Conservation (phyloP, 2,888 invertebrate species). For the Lasioglossum zephyrum region DNA sequence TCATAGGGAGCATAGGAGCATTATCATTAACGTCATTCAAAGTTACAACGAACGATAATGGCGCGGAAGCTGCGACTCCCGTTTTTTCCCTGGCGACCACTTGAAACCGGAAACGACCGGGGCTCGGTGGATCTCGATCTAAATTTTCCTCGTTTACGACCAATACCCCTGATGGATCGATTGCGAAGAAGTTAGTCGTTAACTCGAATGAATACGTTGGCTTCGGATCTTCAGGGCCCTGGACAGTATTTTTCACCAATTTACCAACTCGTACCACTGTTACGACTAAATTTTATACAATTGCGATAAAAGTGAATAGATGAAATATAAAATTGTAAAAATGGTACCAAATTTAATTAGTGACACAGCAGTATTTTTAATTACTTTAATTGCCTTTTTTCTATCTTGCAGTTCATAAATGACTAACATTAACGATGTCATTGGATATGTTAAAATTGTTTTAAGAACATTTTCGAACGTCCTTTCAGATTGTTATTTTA, state of each 20-base stretch:
- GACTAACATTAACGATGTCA: too few relatives aligned
- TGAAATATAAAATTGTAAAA: background rate
- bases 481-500: background rate
- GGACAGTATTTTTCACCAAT: slow-evolving; percentile 64
- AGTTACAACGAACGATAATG: slow-evolving; percentile 91
- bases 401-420: background rate
- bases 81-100: slow-evolving; percentile 93
- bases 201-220: slow-evolving; percentile 93
- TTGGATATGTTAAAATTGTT: background rate
- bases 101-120: slow-evolving; percentile 94
- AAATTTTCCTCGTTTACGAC: slow-evolving; percentile 93
- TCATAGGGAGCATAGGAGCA: slow-evolving; percentile 91
- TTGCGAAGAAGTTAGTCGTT: slow-evolving; percentile 93
- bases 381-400: background rate
- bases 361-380: background rate
- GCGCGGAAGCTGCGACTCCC: slow-evolving; percentile 92
- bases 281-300: background rate
- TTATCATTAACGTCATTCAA: slow-evolving; percentile 95
- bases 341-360: background rate
- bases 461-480: background rate
- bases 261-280: background rate
- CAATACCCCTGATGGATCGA: slow-evolving; percentile 90
- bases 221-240: slow-evolving; percentile 92
- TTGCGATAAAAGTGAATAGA: background rate
- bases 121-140: slow-evolving; percentile 94